Evolutionary conservation across 1,140 invertebrate genomes (phyloP).

Genomic region (Cyclargus thomasi): DNA sequence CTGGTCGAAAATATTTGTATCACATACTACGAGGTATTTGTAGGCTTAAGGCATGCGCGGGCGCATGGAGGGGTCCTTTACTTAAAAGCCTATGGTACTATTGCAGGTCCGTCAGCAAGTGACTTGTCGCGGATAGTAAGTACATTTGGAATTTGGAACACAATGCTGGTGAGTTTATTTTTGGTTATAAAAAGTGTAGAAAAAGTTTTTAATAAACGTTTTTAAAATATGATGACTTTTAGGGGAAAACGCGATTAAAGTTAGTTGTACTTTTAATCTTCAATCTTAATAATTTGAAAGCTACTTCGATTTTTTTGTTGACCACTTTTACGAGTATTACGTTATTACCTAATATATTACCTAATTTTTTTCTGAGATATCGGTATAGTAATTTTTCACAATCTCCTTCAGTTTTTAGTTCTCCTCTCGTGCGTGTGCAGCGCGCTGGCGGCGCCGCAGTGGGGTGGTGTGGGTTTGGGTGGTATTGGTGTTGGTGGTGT

Average conservation of each 20-base stretch:
- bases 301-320: slow-evolving; percentile 21
- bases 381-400: too few species aligned
- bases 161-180: slow-evolving; percentile 50
- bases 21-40: slow-evolving; percentile 6
- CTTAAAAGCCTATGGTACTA: slow-evolving; percentile 44
- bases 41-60: slow-evolving; percentile 18
- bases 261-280: too few species aligned
- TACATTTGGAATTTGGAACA: slow-evolving; percentile 22
- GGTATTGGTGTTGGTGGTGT: slow-evolving; percentile 25
- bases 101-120: slow-evolving; percentile 25
- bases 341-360: too few species aligned
- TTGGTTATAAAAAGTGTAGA: too few species aligned
- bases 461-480: slow-evolving; percentile 25
- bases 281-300: too few species aligned
- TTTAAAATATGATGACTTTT: too few species aligned
- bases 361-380: too few species aligned
- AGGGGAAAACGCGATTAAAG: too few species aligned
- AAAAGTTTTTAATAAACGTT: too few species aligned
- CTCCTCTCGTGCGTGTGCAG: slow-evolving; percentile 40
- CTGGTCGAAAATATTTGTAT: too few species aligned
- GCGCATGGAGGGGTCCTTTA: slow-evolving; percentile 46
- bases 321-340: too few species aligned
- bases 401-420: slow-evolving; percentile 33
- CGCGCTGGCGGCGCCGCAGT: slow-evolving; percentile 35
- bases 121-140: slow-evolving; percentile 25